Evolutionary conservation across 2,797 vertebrate genomes (phyloP), one percentile per base, ranked within the genome.

Genomic region (Melopsittacus undulatus): DNA sequence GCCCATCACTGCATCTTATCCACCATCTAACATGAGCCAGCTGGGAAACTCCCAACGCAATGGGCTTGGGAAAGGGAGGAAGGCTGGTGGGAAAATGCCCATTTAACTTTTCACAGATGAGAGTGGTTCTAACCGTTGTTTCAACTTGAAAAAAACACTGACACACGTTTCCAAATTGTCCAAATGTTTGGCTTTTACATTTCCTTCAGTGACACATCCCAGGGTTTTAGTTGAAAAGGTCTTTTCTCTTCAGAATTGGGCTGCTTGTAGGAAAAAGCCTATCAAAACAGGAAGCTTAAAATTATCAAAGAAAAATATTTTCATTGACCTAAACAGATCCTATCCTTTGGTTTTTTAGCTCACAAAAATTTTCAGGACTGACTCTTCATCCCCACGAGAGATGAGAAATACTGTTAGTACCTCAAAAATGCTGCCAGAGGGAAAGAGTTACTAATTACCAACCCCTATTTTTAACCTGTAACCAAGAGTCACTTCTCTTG

Each of bases 251-350:
- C 77, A 90, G 67, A 91, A 90, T 87, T 85, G 89, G 73, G 76
- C 73, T 83, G 57, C 66, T 81, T 64, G 26, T 30, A 91, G 36
- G 20, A 69, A 52, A n/a, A 74, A 54, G 9, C 19, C 63, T 89
- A 83, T 64, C 54, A 92, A 96, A 97, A 96, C 89, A 96, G 95
- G 95, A 96, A 96, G 88, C 75, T 89, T 76, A 80, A 90, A 94
- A 94, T 96, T 82, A 96, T 96, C 92, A 94, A 97, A 95, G 88
- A 63, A 80, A 96, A 97, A 90, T 92, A 91, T 96, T 97, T 94
- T 95, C 77, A 89, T 83, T 95, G 95, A 95, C 91, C 91, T 92
- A 89, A 78, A 90, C 81, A 87, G 81, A 92, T 93, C 78, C 83
- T 94, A 89, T 56, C 36, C 90, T 80, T 88, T 51, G 42, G 64